Evolutionary conservation across 1,140 invertebrate species (phyloP).

Genomic region (Teleopsis dalmanni): DNA sequence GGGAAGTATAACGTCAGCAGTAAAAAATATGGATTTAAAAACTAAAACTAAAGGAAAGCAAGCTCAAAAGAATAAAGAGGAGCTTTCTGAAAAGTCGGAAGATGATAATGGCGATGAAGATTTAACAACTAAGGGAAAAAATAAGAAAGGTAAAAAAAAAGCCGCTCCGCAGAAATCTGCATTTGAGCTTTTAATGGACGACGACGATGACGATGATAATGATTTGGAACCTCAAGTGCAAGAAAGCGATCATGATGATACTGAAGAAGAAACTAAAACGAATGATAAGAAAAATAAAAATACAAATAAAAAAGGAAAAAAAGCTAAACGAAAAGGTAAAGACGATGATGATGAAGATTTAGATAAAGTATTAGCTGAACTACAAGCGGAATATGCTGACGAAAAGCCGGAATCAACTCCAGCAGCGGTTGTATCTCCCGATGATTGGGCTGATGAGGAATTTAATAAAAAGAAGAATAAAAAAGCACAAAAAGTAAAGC

Average conservation of each 20-base stretch:
- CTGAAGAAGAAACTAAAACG: slow-evolving; percentile 46
- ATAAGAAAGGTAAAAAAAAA: slow-evolving; percentile 42
- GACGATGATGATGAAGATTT: slow-evolving; percentile 74
- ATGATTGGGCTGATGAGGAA: slow-evolving; percentile 45
- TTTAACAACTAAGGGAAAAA: slow-evolving; percentile 12
- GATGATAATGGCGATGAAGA: slow-evolving; percentile 16
- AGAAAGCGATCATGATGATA: slow-evolving; percentile 44
- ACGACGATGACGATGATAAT: slow-evolving; percentile 45
- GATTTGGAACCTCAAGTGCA: slow-evolving; percentile 30
- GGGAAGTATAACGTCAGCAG: slow-evolving; percentile 20
- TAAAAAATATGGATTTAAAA: slow-evolving; percentile 35
- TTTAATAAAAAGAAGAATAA: slow-evolving; percentile 46
- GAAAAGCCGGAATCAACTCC: slow-evolving; percentile 38
- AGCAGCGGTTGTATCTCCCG: slow-evolving; percentile 16
- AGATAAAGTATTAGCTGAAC: slow-evolving; percentile 73
- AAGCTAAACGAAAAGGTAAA: slow-evolving; percentile 59
- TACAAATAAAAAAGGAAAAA: slow-evolving; percentile 59
- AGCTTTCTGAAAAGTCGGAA: slow-evolving; percentile 42
- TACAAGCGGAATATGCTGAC: slow-evolving; percentile 69
- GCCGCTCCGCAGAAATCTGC: slow-evolving; percentile 50
- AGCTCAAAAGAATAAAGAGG: slow-evolving; percentile 18
- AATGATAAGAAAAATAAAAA: slow-evolving; percentile 51
- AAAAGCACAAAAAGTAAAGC: slow-evolving; percentile 48
- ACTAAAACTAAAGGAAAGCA: slow-evolving; percentile 25
- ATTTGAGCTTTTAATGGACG: slow-evolving; percentile 55